Base-by-base conservation (phyloP, 2,888 invertebrate genomes). In the Caenorhabditis doughertyi region DNA sequence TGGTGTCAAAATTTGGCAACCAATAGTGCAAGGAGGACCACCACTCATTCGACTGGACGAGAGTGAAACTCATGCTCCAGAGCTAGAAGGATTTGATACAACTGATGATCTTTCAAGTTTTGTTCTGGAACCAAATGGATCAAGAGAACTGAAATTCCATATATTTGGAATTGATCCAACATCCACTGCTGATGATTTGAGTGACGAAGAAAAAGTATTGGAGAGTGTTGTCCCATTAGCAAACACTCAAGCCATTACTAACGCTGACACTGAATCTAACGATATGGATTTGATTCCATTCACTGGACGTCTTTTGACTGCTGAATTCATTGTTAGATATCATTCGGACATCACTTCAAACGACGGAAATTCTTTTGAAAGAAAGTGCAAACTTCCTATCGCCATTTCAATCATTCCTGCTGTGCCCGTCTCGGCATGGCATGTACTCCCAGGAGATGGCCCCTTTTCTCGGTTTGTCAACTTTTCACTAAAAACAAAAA, bases 161-260 rank as follows among this genome's bases (percentile, higher is more conserved):
- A 88, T 91, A 18, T 91, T 91, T 68, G 91, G 91, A 55, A 89
- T 91, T 32, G 91, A 91, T 81, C 90, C 91, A 58, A 86, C 90
- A 0, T 84, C 89, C 3, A 89, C 90, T 0, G 85, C 90, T 0
- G 89, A 88, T 25, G 90, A 89, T 51, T 85, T 87, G 60, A 80
- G 70, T 51, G 82, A 79, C n/a, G 84, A 84, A 39, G 85, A 84
- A 21, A 84, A 81, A 56, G 84, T 81, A 53, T 79, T 86, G 8
- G 86, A 86, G 62, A 86, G 83, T 51, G 82, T 79, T n/a, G 79
- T 85, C 8, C 86, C 86, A 3, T 42, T 86, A 23, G 84, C 85
- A 7, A 81, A 62, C 5, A 81, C 86, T 18, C 80, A 79, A 8
- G 77, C 80, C 0, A 67, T 79, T 65, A 55, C 79, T 9, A 79